Evolutionary conservation across 2,888 invertebrate species (phyloP).

Genomic region (Brachyptera putata): DNA sequence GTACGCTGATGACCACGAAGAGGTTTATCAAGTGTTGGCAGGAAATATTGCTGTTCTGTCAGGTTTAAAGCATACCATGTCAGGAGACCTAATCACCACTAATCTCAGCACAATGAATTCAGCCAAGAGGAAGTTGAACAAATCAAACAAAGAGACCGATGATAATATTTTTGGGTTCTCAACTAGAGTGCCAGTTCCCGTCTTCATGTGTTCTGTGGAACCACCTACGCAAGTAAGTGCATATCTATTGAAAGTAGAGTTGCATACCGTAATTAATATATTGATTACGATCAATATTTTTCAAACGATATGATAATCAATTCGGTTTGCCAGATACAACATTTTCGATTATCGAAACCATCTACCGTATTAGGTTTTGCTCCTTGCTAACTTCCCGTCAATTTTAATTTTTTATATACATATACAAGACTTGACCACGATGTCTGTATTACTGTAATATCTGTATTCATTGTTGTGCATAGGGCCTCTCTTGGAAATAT

Average conservation of each 20-base stretch:
- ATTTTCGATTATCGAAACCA: too few relatives aligned
- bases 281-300: too few relatives aligned
- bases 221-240: slow-evolving; percentile 62
- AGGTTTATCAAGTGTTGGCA: slow-evolving; percentile 57
- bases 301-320: too few relatives aligned
- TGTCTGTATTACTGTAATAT: too few relatives aligned
- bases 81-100: slow-evolving; percentile 70
- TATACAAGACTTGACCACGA: too few relatives aligned
- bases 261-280: neutral
- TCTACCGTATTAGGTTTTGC: too few relatives aligned
- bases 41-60: slow-evolving; percentile 90
- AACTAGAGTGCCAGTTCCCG: slow-evolving; percentile 82
- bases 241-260: slow-evolving; percentile 10
- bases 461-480: too few relatives aligned
- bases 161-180: slow-evolving; percentile 50
- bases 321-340: too few relatives aligned
- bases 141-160: slow-evolving; percentile 39
- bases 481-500: too few relatives aligned
- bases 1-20: slow-evolving; percentile 85
- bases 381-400: too few relatives aligned
- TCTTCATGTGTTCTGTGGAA: slow-evolving; percentile 95
- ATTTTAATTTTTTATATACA: too few relatives aligned
- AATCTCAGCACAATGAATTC: slow-evolving; percentile 53
- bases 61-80: slow-evolving; percentile 65
- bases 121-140: slow-evolving; percentile 52